Base-by-base conservation (phyloP, 2,113 vertebrate genomes). In the Nematolebias whitei region DNA sequence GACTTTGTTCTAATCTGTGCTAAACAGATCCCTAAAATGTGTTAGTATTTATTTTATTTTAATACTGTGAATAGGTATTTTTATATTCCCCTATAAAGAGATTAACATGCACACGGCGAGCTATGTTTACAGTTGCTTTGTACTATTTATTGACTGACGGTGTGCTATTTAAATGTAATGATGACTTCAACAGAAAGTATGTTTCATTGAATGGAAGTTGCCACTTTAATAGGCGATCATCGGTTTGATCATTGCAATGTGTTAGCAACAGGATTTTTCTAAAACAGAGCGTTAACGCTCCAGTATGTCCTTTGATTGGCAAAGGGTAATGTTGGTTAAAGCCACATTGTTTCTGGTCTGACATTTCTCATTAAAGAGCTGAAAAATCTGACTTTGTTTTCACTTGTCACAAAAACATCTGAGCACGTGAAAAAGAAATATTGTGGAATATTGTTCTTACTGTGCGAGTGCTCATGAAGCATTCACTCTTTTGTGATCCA, bases 51-150 rank as follows among this genome's bases (percentile, higher is more conserved):
- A 87, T 90, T 90, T 81, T 15, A 63, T 86, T 88, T 88, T 87
- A 62, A 85, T 84, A 79, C 79, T 68, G 68, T 83, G 32, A 26
- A 76, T 73, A 79, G 58, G 57, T 89, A 83, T 91, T 90, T 91
- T 87, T 90, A 64, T 88, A 88, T 84, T 83, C 68, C 40, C 43
- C 74, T 70, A 56, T 74, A 68, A 54, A 71, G 26, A 77, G 75
- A 78, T 85, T 84, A 86, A 87, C 83, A 82, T 88, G 90, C 87
- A 87, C 90, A 88, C 75, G 18, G 45, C 64, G 50, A 53, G 15
- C 76, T 67, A 85, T 86, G 90, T 91, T 91, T 90, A 91, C 88
- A 89, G 83, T 91, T 87, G 84, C 83, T 82, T 76, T 68, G 58
- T 74, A 78, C 70, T 73, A 67, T 74, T 68, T 80, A 68, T 84